These are phyloP conservation scores for Drosophila nr. perissopoda DNA, from an alignment of 2,888 invertebrate species.

Conservation along the genomic window DNA sequence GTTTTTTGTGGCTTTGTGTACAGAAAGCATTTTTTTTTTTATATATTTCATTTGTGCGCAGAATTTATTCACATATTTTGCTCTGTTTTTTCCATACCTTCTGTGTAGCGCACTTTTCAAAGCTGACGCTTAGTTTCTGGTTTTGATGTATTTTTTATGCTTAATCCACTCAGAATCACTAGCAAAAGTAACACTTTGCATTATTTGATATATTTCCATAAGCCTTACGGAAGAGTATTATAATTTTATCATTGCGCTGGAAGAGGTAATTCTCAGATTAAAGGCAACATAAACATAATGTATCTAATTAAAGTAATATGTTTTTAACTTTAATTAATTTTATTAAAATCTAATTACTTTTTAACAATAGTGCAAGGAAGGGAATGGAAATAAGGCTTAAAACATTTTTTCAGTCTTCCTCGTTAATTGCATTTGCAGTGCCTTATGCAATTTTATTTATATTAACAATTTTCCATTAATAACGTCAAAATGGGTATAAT, in stretches of 20 bases:
- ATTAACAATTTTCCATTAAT: neutral
- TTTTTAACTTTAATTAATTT: neutral
- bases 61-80: slow-evolving; percentile 53
- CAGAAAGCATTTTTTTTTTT: slow-evolving; percentile 62
- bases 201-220: slow-evolving; percentile 56
- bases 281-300: neutral
- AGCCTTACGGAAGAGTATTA: neutral
- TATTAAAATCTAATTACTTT: neutral
- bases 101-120: slow-evolving; percentile 38
- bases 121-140: slow-evolving; percentile 51
- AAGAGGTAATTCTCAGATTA: neutral
- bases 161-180: slow-evolving; percentile 55
- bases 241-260: neutral
- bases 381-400: neutral
- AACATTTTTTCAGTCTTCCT: neutral
- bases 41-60: slow-evolving; percentile 35
- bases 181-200: slow-evolving; percentile 38
- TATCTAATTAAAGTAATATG: neutral
- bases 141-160: slow-evolving; percentile 42
- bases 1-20: slow-evolving; percentile 31
- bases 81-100: slow-evolving; percentile 39
- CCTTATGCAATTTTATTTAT: slow-evolving; percentile 45
- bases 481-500: neutral
- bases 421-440: slow-evolving; percentile 51
- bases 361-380: neutral